Evolutionary conservation across 1,140 invertebrate genomes (phyloP).

Genomic region (Brachionus calyciflorus): DNA sequence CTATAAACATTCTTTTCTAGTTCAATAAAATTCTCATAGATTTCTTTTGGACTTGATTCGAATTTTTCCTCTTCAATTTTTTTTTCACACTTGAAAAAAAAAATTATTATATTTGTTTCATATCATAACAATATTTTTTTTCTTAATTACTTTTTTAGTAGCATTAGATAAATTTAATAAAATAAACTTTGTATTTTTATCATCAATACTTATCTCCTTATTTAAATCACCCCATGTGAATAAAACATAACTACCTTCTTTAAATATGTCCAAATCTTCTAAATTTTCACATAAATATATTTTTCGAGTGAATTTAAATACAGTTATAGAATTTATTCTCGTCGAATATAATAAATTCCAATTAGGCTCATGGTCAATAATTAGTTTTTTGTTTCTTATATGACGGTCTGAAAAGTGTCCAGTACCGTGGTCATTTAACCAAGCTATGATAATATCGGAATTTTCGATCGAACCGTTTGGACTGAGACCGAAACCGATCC

Average conservation of each 20-base stretch:
- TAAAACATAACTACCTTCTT: neutral
- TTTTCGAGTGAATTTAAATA: slow-evolving; percentile 22
- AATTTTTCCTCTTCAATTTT: neutral
- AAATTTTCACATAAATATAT: neutral
- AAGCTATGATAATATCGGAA: slow-evolving; percentile 75
- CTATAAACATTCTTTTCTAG: slow-evolving; percentile 47
- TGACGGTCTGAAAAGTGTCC: slow-evolving; percentile 28
- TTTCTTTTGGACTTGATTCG: neutral
- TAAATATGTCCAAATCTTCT: neutral
- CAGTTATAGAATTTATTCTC: neutral
- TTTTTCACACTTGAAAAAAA: neutral
- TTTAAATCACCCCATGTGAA: slow-evolving; percentile 4
- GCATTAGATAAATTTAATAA: neutral
- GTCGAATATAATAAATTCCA: neutral
- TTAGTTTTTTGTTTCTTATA: neutral
- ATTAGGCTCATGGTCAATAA: neutral
- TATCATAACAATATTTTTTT: neutral
- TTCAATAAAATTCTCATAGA: neutral
- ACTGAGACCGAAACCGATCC: slow-evolving; percentile 76
- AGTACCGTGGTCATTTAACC: slow-evolving; percentile 66
- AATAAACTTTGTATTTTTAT: neutral
- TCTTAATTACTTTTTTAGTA: neutral
- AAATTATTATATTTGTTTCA: neutral
- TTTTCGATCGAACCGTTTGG: slow-evolving; percentile 72
- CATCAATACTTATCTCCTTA: neutral